A percentile compares a stretch with the other conserved stretches of the same genome.
Conservation (phyloP, 2,888 invertebrate species). For the Pandemis cinnamomeana region DNA sequence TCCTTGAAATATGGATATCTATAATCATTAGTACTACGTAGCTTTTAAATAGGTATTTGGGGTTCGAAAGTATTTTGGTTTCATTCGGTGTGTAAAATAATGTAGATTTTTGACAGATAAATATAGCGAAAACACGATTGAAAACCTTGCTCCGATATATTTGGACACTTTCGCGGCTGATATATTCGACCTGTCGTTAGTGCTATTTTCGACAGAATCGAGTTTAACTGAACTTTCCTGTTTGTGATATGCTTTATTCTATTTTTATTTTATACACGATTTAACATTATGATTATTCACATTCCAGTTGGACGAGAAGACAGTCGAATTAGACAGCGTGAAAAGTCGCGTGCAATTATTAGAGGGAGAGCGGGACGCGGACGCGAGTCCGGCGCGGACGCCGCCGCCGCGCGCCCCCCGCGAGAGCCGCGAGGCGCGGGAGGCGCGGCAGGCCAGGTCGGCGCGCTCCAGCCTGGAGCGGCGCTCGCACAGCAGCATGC, state of each 20-base stretch:
- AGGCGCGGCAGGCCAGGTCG: background rate
- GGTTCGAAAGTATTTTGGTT: background rate
- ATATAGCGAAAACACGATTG: background rate
- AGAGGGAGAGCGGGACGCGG: constrained; percentile 73
- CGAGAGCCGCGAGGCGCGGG: background rate
- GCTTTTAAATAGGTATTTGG: background rate
- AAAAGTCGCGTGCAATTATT: constrained; percentile 90
- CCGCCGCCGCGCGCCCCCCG: constrained; percentile 23
- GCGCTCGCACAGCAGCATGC: constrained; percentile 67
- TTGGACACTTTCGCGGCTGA: too few relatives aligned
- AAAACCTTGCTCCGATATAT: too few relatives aligned
- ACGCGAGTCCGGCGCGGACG: constrained; percentile 49
- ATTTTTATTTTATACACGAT: too few relatives aligned
- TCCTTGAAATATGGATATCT: constrained; percentile 20
- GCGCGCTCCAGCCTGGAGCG: constrained; percentile 63
- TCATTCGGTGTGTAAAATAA: background rate
- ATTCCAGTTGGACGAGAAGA: constrained; percentile 91
- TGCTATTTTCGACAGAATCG: too few relatives aligned
- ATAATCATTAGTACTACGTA: background rate
- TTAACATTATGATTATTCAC: background rate
- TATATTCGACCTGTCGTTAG: too few relatives aligned
- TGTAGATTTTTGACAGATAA: background rate
- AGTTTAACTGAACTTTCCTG: too few relatives aligned
- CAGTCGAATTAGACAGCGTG: constrained; percentile 93
- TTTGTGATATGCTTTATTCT: too few relatives aligned